phyloP scores from a whole-genome alignment of 2,888 invertebrate species.

The Cyaniris semiargus region DNA sequence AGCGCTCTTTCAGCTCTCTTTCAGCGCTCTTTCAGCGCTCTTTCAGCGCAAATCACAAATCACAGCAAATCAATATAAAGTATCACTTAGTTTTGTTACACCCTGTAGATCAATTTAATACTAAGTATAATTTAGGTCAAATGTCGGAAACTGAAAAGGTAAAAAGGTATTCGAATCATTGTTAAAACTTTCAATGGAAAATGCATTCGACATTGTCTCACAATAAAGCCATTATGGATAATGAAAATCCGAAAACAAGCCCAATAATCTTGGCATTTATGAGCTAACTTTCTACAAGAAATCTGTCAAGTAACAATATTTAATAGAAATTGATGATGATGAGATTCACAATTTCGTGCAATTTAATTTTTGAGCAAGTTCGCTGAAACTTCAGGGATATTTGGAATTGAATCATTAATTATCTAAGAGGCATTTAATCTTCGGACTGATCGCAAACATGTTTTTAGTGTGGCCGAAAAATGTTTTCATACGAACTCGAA shows the following conservation, averaged over 20 bases:
- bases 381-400: neutral
- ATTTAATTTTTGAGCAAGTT: conserved; percentile 23
- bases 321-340: conserved; percentile 4
- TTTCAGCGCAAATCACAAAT: no score
- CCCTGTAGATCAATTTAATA: neutral
- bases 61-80: no score
- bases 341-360: conserved; percentile 1
- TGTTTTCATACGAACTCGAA: conserved; percentile 37
- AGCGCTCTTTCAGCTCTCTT: no score
- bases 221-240: conserved; percentile 20
- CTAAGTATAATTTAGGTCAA: neutral
- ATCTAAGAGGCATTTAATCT: conserved; percentile 13
- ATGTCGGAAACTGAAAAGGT: neutral
- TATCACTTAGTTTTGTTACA: neutral
- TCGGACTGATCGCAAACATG: conserved; percentile 55
- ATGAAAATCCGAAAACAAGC: neutral
- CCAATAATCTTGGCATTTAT: neutral
- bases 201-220: neutral
- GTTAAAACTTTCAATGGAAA: conserved; percentile 3
- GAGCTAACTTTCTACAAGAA: neutral
- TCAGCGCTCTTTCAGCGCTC: no score
- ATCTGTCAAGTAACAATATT: conserved; percentile 20
- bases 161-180: neutral
- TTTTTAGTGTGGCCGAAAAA: conserved; percentile 56
- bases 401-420: conserved; percentile 27